Percentiles rank a stretch among this genome's conserved stretches.
These are phyloP conservation scores for Bombus sibiricus DNA, from an alignment of 1,140 invertebrate species.

Conservation along the genomic window DNA sequence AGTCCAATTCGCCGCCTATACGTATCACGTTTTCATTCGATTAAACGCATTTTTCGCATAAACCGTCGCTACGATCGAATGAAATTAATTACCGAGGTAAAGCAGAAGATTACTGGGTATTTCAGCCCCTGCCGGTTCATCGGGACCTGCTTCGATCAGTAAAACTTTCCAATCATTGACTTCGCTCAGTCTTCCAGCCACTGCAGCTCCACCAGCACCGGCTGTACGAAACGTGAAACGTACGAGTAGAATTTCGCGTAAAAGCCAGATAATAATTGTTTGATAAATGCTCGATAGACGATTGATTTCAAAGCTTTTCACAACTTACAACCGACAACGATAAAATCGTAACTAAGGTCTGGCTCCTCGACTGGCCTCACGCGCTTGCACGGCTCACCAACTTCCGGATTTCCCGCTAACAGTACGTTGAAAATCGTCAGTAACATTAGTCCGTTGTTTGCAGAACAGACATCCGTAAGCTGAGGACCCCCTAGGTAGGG, in stretches of 20 bases:
- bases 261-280: too few species aligned
- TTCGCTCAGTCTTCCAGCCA: constrained; percentile 81
- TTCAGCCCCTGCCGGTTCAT: constrained; percentile 75
- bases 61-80: background rate
- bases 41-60: background rate
- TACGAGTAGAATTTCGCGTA: constrained; percentile 67
- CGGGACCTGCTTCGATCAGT: constrained; percentile 85
- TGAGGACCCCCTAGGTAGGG: constrained; percentile 64
- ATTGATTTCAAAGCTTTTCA: too few species aligned
- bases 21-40: background rate
- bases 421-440: constrained; percentile 77
- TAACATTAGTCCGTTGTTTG: constrained; percentile 38
- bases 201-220: constrained; percentile 76
- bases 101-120: constrained; percentile 71
- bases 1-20: constrained; percentile 90
- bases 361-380: constrained; percentile 67
- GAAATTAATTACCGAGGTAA: constrained; percentile 66
- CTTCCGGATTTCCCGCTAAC: constrained; percentile 78
- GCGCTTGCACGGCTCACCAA: constrained; percentile 77
- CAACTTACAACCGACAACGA: constrained; percentile 90
- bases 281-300: too few species aligned
- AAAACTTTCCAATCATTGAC: constrained; percentile 76
- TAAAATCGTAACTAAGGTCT: constrained; percentile 86
- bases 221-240: constrained; percentile 49
- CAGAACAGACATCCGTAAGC: constrained; percentile 58